Evolutionary conservation across 2,113 vertebrate species (phyloP), one percentile per base, ranked within the genome.

Genomic region (Hydrochoerus hydrochaeris): DNA sequence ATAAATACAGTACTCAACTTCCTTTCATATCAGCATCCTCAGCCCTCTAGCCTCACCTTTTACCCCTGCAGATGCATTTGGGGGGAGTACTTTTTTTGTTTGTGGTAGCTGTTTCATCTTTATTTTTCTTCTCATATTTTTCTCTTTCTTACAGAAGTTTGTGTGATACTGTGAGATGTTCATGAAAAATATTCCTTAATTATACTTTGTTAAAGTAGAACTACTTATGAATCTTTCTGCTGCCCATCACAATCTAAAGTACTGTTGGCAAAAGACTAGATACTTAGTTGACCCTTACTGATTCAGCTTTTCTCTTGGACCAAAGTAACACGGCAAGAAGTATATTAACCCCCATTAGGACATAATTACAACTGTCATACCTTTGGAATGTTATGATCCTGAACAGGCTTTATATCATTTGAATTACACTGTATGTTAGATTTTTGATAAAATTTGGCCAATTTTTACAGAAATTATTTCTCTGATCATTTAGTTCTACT

Each of bases 1-100:
- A 98, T 98, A 98, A 98, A 98, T 97, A 97, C 98, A 98, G 80
- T 98, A 98, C 96, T 96, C 98, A 97, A 96, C 98, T 98, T 98
- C 95, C 95, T 98, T 98, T 96, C 97, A 96, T 95, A 92, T 97
- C 98, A 97, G 95, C 90, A 97, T 97, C 94, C 82, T 93, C 96
- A 94, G 19, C 98, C 98, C 97, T 98, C 97, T 98, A 78, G 97
- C 84, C 91, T 97, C 54, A 86, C 32, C 58, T 92, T 96, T 71
- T 95, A 81, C 87, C 87, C 95, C 96, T 96, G 95, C 62, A 90
- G 88, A 81, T 95, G 96, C 89, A 91, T 95, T 95, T 60, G 78
- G 92, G 95, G 92, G 57, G 81, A 78, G 86, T n/a, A 87, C 92
- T 63, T 86, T 84, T 91, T 96, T 94, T 95, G 78, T 95, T 95